Evolutionary conservation across 2,797 vertebrate species (phyloP).

Genomic region (Hybognathus amarus): DNA sequence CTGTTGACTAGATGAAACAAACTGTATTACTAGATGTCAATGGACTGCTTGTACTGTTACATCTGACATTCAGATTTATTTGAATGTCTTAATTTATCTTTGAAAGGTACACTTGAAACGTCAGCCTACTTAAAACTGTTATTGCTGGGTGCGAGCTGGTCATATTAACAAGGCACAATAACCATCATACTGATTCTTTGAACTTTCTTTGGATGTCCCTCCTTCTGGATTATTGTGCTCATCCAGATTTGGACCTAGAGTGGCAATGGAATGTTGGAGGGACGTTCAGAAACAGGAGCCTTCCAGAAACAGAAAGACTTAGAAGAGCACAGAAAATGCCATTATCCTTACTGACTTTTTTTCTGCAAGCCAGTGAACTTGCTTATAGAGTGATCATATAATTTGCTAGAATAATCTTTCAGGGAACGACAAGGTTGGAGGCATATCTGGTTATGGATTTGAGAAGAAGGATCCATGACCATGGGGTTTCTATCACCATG

Average conservation of each 20-base stretch:
- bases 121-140: neutral
- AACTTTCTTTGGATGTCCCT: slow-evolving; percentile 4
- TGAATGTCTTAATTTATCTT: neutral
- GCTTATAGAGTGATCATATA: neutral
- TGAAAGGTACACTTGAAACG: neutral
- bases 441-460: neutral
- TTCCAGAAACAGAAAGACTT: neutral
- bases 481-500: neutral
- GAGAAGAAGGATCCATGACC: neutral
- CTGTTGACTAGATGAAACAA: neutral
- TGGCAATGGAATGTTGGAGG: neutral
- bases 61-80: neutral
- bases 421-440: neutral
- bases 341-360: neutral
- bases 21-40: neutral
- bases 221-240: neutral
- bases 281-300: neutral
- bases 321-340: neutral
- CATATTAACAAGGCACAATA: neutral
- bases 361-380: neutral
- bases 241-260: neutral
- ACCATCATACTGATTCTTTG: neutral
- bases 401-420: neutral
- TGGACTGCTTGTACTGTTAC: neutral
- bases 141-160: neutral